Evolutionary conservation across 2,113 vertebrate genomes (phyloP).

Genomic region (Chrysemys picta): DNA sequence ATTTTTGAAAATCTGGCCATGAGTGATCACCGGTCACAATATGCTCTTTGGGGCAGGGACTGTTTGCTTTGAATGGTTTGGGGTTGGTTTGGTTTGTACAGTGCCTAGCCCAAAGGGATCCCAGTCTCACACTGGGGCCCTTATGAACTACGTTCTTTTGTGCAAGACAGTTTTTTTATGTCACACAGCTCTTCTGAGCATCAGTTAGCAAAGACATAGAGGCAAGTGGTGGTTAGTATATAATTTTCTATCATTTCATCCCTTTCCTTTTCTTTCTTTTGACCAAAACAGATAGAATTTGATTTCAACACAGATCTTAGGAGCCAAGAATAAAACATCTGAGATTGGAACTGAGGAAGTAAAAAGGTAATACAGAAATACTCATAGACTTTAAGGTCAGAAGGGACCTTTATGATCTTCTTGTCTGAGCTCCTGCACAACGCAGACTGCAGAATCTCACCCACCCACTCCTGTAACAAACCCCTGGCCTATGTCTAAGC

Average conservation of each 20-base stretch:
- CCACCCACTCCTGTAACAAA: too few relatives aligned
- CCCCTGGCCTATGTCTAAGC: too few relatives aligned
- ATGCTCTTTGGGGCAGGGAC: background rate
- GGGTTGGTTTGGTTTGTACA: background rate
- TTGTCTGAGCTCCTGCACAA: too few relatives aligned
- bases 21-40: background rate
- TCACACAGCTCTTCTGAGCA: background rate
- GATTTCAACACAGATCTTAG: background rate
- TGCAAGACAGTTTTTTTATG: background rate
- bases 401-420: too few relatives aligned
- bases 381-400: too few relatives aligned
- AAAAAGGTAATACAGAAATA: background rate
- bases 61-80: background rate
- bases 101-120: background rate
- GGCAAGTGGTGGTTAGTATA: background rate
- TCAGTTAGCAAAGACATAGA: background rate
- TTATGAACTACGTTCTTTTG: background rate
- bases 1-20: background rate
- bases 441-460: too few relatives aligned
- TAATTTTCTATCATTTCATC: background rate
- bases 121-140: background rate
- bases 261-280: background rate
- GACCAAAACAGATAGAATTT: background rate
- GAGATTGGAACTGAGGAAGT: background rate
- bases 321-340: background rate